Evolutionary conservation across 1,140 invertebrate genomes (phyloP).

Genomic region (Protaetia brevitarsis): DNA sequence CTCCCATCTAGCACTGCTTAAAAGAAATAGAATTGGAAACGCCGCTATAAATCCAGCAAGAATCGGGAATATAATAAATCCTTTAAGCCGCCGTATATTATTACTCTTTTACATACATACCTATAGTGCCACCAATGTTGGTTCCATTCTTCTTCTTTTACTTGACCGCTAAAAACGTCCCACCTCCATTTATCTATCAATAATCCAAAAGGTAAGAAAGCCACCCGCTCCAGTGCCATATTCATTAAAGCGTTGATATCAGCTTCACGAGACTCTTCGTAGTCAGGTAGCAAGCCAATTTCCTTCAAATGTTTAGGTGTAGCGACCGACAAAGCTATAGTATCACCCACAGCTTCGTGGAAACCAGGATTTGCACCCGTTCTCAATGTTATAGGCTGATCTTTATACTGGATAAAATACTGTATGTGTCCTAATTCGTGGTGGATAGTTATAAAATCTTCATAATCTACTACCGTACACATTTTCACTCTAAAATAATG

Average conservation of each 20-base stretch:
- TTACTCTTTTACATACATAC: not conserved
- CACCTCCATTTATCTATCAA: slow-evolving; percentile 52
- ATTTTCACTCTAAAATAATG: slow-evolving; percentile 65
- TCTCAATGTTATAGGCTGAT: slow-evolving; percentile 63
- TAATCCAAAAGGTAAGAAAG: slow-evolving; percentile 56
- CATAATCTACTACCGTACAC: slow-evolving; percentile 67
- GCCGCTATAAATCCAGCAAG: too few species aligned
- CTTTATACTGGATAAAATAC: slow-evolving; percentile 69
- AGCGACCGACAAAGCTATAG: slow-evolving; percentile 61
- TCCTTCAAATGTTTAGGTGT: slow-evolving; percentile 57
- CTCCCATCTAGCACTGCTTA: too few species aligned
- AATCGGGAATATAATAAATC: too few species aligned
- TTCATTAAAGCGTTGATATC: slow-evolving; percentile 61
- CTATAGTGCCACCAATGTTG: slow-evolving; percentile 57
- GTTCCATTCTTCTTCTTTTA: slow-evolving; percentile 53
- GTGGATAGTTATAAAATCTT: slow-evolving; percentile 69
- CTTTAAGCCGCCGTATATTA: too few species aligned
- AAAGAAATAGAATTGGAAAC: too few species aligned
- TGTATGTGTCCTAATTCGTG: slow-evolving; percentile 79
- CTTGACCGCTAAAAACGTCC: slow-evolving; percentile 57
- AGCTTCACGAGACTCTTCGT: slow-evolving; percentile 48
- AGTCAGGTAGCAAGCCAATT: slow-evolving; percentile 52
- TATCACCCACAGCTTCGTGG: slow-evolving; percentile 71
- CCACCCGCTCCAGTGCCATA: slow-evolving; percentile 63
- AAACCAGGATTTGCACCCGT: slow-evolving; percentile 74